Evolutionary conservation across 2,797 vertebrate species (phyloP), one percentile per base, ranked within the genome.

Genomic region (Diplodus puntazzo): DNA sequence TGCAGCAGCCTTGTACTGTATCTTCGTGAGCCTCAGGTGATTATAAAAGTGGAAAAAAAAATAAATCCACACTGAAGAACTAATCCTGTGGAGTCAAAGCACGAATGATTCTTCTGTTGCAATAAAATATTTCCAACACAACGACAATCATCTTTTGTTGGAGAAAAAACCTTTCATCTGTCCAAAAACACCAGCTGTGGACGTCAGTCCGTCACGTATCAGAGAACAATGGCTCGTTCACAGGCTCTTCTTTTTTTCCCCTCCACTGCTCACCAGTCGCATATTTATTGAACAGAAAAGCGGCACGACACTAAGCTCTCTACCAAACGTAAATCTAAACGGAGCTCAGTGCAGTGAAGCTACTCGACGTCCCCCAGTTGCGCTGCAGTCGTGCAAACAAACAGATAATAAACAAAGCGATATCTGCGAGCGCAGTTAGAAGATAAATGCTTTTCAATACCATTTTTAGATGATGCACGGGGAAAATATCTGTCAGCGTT

Each of bases 151-250:
- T 62, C 60, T 67, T 69, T 66, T 81, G 54, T 54, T 48, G 12
- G 17, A 62, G 14, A 54, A 66, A 34, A 39, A 78, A 45, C 21
- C 39, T 66, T 69, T 83, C 27, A 69, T 73, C 21, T 17, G 13
- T 66, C 25, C 49, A 69, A 39, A 34, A 71, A 69, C 59, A 50
- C 14, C 49, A 70, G 11, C 17, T 27, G 50, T 2, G 45, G 27
- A 21, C 70, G 65, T 80, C 42, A 54, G 20, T 48, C 27, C 39
- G 13, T 69, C 42, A 39, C 17, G 48, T 21, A 50, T 60, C 21
- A 34, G 55, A 71, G 62, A 77, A 67, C 39, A 65, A 55, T 25
- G 20, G 13, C 17, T 60, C 46, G 18, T 43, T 71, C 55, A 20
- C 27, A 45, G 14, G 7, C 11, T 63, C 5, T 30, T 2, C 46